Base-by-base conservation (phyloP, 1,140 invertebrate genomes). In the Andricus grossulariae region DNA sequence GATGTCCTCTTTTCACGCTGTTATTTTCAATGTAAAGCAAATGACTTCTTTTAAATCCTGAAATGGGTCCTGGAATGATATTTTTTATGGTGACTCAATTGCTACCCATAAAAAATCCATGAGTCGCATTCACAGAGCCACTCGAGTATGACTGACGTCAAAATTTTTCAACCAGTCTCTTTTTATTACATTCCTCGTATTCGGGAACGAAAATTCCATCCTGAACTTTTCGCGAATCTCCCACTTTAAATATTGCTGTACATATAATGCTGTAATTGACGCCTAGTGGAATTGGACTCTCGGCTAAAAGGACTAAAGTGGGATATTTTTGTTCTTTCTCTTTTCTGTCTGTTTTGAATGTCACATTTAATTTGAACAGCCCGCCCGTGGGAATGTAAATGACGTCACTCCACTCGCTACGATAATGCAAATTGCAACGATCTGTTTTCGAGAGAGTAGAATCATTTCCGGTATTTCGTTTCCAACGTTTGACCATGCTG, bases 401-500 rank as follows among this genome's bases (percentile, higher is more conserved):
- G 57, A 66, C 19, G 57, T 21, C 57, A 32, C 21, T 15, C 11
- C 13, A 66, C 21, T 66, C 13, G 57, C 5, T 11, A 39, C 57
- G 25, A 66, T 66, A 66, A 66, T 66, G 57, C 57, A 66, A 66
- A 66, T 32, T 66, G 57, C 57, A 66, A 32, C 57, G 57, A 66
- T 66, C 12, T 66, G 16, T 66, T 66, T 66, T 32, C 13, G 13
- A 39, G 57, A 66, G 57, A 66, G 57, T 39, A 25, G 25, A 66
- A 66, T 66, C 57, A 66, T 66, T 66, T 66, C 57, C 57, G 57
- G 57, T 66, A 16, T 66, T 66, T 66, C 57, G 21, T 66, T 16
- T 66, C 13, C 21, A 66, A 32, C 57, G 32, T 66, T 66, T 66
- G 57, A 66, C 57, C 25, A 39, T 32, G 13, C 57, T 66, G 57